These are phyloP conservation scores for Kobus ellipsiprymnus DNA, from an alignment of 2,113 vertebrate species.

Conservation along the genomic window DNA sequence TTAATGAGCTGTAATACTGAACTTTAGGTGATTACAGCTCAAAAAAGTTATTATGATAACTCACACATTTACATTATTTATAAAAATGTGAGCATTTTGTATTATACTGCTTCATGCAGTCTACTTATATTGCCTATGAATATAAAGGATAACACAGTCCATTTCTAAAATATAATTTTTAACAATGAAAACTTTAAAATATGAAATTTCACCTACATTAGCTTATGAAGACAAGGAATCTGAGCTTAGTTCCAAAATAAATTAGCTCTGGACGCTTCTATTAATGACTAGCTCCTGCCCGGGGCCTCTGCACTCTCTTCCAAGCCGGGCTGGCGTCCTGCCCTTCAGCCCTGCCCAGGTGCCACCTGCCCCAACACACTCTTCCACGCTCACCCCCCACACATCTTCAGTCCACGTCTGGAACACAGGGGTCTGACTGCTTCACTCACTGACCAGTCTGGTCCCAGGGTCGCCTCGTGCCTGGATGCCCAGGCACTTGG, in stretches of 20 bases:
- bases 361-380: neutral
- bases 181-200: neutral
- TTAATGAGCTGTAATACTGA: neutral
- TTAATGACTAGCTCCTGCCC: neutral
- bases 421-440: neutral
- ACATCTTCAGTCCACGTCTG: neutral
- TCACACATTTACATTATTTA: neutral
- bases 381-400: neutral
- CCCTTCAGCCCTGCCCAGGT: neutral
- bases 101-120: neutral
- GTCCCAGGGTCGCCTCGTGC: neutral
- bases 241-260: neutral
- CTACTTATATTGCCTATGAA: neutral
- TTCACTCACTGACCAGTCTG: neutral
- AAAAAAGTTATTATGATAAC: neutral
- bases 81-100: neutral
- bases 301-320: neutral
- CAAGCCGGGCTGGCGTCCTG: neutral
- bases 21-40: neutral
- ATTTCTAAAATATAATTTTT: neutral
- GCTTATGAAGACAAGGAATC: neutral
- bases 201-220: neutral
- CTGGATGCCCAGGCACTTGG: rapidly evolving
- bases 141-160: neutral
- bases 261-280: neutral